Conservation (phyloP, 2,797 vertebrate species). For the Remorina albescens region DNA sequence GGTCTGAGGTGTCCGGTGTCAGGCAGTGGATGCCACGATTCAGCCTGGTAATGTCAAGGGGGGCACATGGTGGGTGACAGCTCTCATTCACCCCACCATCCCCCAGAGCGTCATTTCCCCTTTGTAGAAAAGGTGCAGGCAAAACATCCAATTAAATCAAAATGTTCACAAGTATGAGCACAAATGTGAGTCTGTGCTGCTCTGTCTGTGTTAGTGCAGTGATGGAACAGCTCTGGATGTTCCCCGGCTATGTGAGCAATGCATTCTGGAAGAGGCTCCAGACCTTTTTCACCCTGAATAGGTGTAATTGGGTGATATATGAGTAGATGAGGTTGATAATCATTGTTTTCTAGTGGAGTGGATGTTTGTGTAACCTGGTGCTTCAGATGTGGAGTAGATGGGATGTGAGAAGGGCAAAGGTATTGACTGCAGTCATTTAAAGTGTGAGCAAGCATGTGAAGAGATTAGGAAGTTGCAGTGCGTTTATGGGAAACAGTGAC, state of each 20-base stretch:
- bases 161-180: neutral
- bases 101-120: neutral
- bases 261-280: neutral
- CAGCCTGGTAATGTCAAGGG: conserved; percentile 67
- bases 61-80: conserved; percentile 24
- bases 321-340: conserved; percentile 15
- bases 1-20: conserved; percentile 75
- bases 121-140: neutral
- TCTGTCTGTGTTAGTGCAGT: neutral
- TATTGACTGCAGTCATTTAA: conserved; percentile 61
- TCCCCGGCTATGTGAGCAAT: neutral
- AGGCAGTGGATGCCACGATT: conserved; percentile 50
- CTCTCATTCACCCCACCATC: conserved; percentile 10
- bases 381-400: conserved; percentile 32
- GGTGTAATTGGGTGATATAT: conserved; percentile 24
- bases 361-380: conserved; percentile 39
- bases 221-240: conserved; percentile 13
- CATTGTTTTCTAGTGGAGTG: conserved; percentile 21
- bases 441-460: conserved; percentile 3
- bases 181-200: conserved; percentile 3
- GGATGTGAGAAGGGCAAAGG: conserved; percentile 66
- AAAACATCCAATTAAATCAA: conserved; percentile 20
- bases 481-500: neutral
- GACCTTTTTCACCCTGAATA: conserved; percentile 15
- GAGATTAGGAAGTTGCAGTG: conserved; percentile 23